Base-by-base conservation (phyloP, 2,797 vertebrate genomes). In the Sebastes miniatus region DNA sequence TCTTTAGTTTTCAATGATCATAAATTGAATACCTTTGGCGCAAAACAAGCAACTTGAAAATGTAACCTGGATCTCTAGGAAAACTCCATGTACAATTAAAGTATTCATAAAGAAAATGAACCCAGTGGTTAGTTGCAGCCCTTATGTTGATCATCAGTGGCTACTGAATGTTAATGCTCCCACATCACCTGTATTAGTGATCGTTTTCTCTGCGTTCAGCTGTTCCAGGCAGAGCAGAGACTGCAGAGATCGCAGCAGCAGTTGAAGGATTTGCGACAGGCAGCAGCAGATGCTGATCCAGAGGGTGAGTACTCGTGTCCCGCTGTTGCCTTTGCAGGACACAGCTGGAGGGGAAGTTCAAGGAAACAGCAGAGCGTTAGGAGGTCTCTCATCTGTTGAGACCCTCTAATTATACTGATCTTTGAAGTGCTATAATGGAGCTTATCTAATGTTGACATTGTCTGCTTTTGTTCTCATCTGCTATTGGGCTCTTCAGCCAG, bases 171-270 rank as follows among this genome's bases (percentile, higher is more conserved):
- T 39, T n/a, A n/a, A 56, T 32, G 34, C 50, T 18, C 56, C 73
- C n/a, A 13, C 3, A 29, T 73, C 32, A 58, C 59, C 69, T 80
- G 52, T 62, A 12, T 29, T 11, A 16, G 56, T 89, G 66, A 52
- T 88, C 16, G 36, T 82, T 72, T 79, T 52, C 0, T 83, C 73
- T 90, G 62, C 86, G 58, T 89, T 70, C 92, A 99, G 99, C 92
- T 99, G 64, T 99, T 99, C 89, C 97, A 97, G 32, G 95, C 96
- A 0, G 97, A 98, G 84, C 98, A 99, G 94, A 97, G 96, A 78
- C 92, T 98, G 79, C 98, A 98, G 91, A 97, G 98, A 91, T 96
- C 93, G 13, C 97, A 97, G 87, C 95, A 96, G 80, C 98, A 99
- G 90, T 95, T 99, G 93, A 98, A 98, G 90, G 97, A 97, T 90